A percentile compares a stretch with the other conserved stretches of the same genome.
These are phyloP conservation scores for Sphenodon punctatus DNA, from an alignment of 2,797 vertebrate species.

Conservation along the genomic window DNA sequence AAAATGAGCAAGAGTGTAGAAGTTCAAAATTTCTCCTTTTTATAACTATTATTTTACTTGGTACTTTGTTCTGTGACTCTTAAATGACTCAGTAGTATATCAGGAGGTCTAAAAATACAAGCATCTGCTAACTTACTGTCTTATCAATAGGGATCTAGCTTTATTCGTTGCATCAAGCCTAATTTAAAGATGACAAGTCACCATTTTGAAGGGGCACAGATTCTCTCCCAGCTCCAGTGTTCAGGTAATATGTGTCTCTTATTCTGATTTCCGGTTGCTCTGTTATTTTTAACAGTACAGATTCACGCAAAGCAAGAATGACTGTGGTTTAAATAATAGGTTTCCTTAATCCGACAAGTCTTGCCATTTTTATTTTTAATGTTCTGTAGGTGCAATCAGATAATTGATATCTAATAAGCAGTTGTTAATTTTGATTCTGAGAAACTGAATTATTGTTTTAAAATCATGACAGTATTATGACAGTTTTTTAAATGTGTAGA, in stretches of 20 bases:
- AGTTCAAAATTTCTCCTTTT: not conserved
- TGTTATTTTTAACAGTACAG: not conserved
- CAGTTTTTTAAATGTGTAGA: not conserved
- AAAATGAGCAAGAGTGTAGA: not conserved
- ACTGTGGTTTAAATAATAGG: not conserved
- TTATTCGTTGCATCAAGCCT: constrained; percentile 96
- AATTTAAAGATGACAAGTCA: constrained; percentile 98
- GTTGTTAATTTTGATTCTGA: not conserved
- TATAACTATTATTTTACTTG: not conserved
- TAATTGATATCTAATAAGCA: constrained; percentile 3
- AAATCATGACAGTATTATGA: not conserved
- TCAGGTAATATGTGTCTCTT: constrained; percentile 79
- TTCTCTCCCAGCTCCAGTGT: constrained; percentile 96
- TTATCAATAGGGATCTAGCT: constrained; percentile 90
- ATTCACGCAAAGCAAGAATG: not conserved
- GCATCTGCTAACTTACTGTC: constrained; percentile 28
- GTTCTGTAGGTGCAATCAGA: not conserved
- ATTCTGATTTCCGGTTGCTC: not conserved
- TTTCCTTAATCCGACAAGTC: not conserved
- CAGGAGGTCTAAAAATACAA: not conserved
- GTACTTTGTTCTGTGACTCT: not conserved
- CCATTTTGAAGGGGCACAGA: constrained; percentile 95
- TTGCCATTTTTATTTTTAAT: not conserved
- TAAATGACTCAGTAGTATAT: not conserved
- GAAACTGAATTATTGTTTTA: not conserved